These are phyloP conservation scores for Mustela nigripes DNA, from an alignment of 2,113 vertebrate species.

Conservation along the genomic window DNA sequence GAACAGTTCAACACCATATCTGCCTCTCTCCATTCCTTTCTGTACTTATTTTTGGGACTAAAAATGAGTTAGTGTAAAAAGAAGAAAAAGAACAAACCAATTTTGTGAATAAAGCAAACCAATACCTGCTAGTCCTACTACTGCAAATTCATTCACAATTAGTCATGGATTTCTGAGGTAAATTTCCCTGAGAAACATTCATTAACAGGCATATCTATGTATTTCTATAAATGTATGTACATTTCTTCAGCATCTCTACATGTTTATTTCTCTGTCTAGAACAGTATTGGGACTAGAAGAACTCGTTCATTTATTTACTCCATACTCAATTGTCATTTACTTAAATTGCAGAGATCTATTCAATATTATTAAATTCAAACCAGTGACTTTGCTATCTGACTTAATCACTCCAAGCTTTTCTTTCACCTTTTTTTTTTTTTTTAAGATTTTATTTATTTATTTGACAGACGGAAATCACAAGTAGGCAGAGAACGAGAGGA, in stretches of 20 bases:
- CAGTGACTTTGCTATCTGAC: neutral
- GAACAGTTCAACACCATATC: neutral
- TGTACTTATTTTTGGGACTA: neutral
- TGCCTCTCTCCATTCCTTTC: neutral
- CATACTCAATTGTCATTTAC: neutral
- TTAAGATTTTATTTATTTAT: too few relatives aligned
- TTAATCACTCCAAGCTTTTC: neutral
- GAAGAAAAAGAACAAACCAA: neutral
- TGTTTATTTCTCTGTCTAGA: neutral
- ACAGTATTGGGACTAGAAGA: neutral
- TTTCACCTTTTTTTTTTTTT: neutral
- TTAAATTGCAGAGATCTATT: neutral
- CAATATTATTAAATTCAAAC: slow-evolving; percentile 17
- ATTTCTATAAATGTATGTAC: neutral
- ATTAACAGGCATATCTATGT: neutral
- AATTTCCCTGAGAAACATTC: neutral
- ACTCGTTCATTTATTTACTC: neutral
- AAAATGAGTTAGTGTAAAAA: neutral
- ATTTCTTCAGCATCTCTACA: neutral
- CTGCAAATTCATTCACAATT: neutral
- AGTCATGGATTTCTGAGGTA: neutral
- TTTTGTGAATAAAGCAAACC: neutral
- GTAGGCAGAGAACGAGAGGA: too few relatives aligned
- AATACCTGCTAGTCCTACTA: neutral
- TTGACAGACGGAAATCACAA: too few relatives aligned